Evolutionary conservation across 2,113 vertebrate genomes (phyloP).

Genomic region (Charina bottae): DNA sequence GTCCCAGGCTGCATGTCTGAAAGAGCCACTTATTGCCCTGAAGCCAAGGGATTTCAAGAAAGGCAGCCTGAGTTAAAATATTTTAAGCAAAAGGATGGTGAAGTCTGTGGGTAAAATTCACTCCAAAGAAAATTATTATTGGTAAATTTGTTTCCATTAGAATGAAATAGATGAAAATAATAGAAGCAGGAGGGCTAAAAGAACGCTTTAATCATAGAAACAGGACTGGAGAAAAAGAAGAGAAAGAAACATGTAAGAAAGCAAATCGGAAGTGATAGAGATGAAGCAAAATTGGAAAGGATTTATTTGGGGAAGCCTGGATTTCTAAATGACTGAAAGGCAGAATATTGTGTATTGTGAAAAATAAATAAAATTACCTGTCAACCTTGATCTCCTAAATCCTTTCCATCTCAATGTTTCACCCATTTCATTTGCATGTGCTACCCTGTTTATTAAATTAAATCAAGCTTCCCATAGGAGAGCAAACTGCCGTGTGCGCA

Average conservation of each 20-base stretch:
- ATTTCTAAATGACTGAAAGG: background rate
- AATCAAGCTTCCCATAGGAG: conserved; percentile 1
- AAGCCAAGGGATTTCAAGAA: background rate
- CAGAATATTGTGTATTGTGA: background rate
- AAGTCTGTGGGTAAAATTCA: background rate
- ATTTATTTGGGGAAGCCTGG: background rate
- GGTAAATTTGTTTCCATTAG: background rate
- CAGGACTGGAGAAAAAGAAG: background rate
- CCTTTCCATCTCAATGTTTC: conserved; percentile 51
- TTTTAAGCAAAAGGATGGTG: background rate
- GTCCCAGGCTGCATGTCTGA: background rate
- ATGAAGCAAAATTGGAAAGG: background rate
- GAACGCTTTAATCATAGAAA: background rate
- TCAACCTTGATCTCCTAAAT: conserved; percentile 7
- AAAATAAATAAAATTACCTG: background rate
- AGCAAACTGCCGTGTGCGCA: background rate
- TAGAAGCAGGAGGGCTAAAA: background rate
- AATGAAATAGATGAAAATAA: background rate
- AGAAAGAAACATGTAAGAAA: background rate
- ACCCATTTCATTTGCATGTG: conserved; percentile 45
- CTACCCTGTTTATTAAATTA: background rate
- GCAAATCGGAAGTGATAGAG: background rate
- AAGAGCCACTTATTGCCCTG: background rate
- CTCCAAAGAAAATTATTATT: background rate
- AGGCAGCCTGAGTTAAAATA: background rate